Evolutionary conservation across 2,113 vertebrate species (phyloP).

Genomic region (Prochilodus magdalenae): DNA sequence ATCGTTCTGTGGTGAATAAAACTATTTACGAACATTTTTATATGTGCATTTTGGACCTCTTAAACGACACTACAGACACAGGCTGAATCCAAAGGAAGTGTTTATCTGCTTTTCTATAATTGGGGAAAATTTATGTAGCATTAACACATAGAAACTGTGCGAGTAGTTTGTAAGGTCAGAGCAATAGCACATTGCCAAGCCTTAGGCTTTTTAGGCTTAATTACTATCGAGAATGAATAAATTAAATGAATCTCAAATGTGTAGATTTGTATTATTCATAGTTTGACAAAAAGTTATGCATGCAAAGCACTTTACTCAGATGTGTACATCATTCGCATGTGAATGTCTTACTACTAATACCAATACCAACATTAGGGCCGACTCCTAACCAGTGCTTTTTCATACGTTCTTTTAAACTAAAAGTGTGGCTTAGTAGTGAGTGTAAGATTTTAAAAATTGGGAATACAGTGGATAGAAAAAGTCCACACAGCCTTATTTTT

Average conservation of each 20-base stretch:
- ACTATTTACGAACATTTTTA: slow-evolving; percentile 28
- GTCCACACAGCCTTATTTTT: no score
- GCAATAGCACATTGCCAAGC: slow-evolving; percentile 2
- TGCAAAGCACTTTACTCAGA: no score
- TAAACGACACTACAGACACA: background rate
- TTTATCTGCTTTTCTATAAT: background rate
- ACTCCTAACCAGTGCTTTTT: no score
- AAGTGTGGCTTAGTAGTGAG: no score
- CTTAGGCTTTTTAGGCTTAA: background rate
- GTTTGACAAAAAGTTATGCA: background rate
- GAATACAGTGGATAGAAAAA: no score
- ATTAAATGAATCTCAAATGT: slow-evolving; percentile 11
- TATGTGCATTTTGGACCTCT: background rate
- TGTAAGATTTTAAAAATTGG: no score
- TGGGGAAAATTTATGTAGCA: background rate
- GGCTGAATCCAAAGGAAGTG: background rate
- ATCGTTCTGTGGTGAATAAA: slow-evolving; percentile 46
- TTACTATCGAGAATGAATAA: background rate
- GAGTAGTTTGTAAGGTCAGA: slow-evolving; percentile 16
- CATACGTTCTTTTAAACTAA: no score
- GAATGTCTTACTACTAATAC: background rate
- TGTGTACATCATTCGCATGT: background rate
- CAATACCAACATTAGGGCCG: no score
- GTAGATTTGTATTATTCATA: background rate
- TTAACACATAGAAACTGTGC: background rate